Evolutionary conservation across 2,113 vertebrate species (phyloP).

Genomic region (Cyanistes caeruleus): DNA sequence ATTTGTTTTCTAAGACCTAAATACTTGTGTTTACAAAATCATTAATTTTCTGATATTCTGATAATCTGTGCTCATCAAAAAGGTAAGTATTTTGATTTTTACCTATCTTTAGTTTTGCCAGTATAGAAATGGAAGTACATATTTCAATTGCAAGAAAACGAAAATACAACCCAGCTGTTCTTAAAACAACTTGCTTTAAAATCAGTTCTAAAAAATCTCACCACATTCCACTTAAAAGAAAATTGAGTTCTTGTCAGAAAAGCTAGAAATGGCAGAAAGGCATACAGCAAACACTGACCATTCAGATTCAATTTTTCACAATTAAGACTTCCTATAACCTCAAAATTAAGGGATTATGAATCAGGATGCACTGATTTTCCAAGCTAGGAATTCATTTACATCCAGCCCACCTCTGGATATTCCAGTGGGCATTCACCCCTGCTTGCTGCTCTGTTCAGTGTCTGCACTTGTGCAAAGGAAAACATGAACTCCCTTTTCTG

Average conservation of each 20-base stretch:
- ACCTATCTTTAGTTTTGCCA: not conserved
- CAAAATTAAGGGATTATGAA: not conserved
- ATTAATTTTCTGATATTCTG: not conserved
- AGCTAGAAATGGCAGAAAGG: not conserved
- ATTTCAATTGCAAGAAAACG: not conserved
- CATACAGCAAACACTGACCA: not conserved
- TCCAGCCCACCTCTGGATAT: not conserved
- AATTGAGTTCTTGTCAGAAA: not conserved
- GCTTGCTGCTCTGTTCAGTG: not conserved
- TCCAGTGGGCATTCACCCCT: not conserved
- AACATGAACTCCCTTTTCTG: not conserved
- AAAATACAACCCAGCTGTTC: not conserved
- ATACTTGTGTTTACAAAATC: not conserved
- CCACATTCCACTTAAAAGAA: not conserved
- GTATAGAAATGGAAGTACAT: not conserved
- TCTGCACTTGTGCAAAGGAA: not conserved
- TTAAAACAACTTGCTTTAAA: not conserved
- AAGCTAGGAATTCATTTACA: not conserved
- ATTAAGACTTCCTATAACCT: not conserved
- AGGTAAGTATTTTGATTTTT: not conserved
- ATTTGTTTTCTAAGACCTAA: not conserved
- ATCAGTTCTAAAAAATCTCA: not conserved
- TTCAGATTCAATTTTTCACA: not conserved
- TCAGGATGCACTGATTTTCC: not conserved
- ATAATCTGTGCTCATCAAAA: not conserved